phyloP scores from a whole-genome alignment of 2,113 vertebrate genomes.

The Peromyscus leucopus region DNA sequence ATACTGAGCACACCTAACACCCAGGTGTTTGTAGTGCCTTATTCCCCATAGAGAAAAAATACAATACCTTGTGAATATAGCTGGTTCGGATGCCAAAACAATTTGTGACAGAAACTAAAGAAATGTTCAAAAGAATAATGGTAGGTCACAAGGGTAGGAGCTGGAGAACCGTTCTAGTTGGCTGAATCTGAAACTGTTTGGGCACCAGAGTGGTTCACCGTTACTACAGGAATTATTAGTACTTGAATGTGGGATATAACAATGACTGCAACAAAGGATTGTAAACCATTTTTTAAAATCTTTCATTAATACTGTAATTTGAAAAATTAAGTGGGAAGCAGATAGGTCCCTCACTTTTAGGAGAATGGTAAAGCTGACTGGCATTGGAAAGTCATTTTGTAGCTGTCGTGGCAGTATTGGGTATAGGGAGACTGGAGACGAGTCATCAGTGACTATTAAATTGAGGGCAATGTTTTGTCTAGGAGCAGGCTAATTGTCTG shows the following conservation, averaged over 20 bases:
- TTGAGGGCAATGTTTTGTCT: neutral
- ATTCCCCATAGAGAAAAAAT: neutral
- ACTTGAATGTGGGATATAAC: neutral
- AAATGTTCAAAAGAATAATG: neutral
- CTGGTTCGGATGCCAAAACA: neutral
- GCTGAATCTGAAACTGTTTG: neutral
- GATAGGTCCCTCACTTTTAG: neutral
- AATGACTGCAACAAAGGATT: conserved; percentile 12
- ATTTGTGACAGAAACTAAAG: neutral
- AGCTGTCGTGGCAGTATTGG: neutral
- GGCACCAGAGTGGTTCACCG: neutral
- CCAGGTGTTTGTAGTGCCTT: neutral
- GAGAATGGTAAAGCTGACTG: neutral
- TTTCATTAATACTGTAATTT: neutral
- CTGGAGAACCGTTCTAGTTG: conserved; percentile 8
- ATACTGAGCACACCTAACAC: neutral
- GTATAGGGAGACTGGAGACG: neutral
- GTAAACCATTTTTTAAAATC: neutral
- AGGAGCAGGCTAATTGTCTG: neutral
- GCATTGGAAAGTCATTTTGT: conserved; percentile 14
- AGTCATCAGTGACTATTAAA: neutral
- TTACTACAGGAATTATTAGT: neutral
- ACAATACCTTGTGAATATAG: neutral
- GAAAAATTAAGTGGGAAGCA: neutral
- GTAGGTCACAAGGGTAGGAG: neutral